Conservation (phyloP, 92 coral and sea anemone genomes). For the Phenganax subtilis region DNA sequence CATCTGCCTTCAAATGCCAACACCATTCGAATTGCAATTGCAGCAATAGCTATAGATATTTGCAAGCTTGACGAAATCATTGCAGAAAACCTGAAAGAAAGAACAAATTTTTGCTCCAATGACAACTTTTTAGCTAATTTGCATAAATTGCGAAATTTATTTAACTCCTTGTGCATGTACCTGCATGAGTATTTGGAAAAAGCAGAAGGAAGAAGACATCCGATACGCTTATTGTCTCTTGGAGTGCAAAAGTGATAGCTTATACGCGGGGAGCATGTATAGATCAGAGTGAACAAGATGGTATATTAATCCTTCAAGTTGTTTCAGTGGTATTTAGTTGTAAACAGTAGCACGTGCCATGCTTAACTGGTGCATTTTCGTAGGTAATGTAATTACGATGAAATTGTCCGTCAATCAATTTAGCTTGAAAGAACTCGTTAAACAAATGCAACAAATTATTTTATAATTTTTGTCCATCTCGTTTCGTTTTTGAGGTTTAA, state of each 20-base stretch:
- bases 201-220: not conserved
- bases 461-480: too few relatives aligned
- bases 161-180: not conserved
- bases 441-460: too few relatives aligned
- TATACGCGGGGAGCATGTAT: not conserved
- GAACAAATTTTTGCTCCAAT: not conserved
- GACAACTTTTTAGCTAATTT: not conserved
- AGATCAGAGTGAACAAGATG: not conserved
- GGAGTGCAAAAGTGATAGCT: not conserved
- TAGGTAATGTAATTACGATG: too few relatives aligned
- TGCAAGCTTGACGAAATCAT: not conserved
- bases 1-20: not conserved
- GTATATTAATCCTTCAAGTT: constrained; percentile 2
- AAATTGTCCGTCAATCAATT: too few relatives aligned
- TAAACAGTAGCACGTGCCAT: too few relatives aligned
- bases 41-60: not conserved
- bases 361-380: too few relatives aligned
- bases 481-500: too few relatives aligned
- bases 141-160: constrained; percentile 7
- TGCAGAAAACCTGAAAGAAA: not conserved
- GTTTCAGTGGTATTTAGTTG: too few relatives aligned
- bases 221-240: not conserved
- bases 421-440: too few relatives aligned
- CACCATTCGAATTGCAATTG: not conserved
- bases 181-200: not conserved